Percentiles rank a stretch among this genome's conserved stretches.
Evolutionary conservation across 92 coral and sea anemone species (phyloP).

Genomic region (Nematostella vectensis): DNA sequence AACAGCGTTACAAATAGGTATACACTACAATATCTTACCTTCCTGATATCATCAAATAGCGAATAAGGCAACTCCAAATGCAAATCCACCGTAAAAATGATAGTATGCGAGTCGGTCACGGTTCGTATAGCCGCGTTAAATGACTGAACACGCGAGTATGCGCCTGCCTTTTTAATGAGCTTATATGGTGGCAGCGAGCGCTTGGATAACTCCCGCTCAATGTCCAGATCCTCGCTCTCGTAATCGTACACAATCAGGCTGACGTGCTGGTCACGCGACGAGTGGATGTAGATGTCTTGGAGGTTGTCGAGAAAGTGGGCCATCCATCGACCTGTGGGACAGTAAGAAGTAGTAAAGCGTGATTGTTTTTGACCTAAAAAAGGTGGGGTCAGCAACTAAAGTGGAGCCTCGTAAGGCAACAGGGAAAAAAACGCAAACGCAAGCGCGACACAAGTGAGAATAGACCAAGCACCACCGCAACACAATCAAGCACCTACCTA

Average conservation of each 20-base stretch:
- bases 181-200: slow-evolving; percentile 43
- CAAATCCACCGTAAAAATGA: slow-evolving; percentile 47
- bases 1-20: too few relatives aligned
- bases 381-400: too few relatives aligned
- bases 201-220: slow-evolving; percentile 25
- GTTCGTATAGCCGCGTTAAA: slow-evolving; percentile 43
- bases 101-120: slow-evolving; percentile 49
- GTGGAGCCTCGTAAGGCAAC: too few relatives aligned
- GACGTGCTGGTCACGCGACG: slow-evolving; percentile 17
- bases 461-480: too few relatives aligned
- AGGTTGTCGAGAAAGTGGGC: slow-evolving; percentile 55
- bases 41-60: slow-evolving; percentile 45
- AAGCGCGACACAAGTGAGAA: too few relatives aligned
- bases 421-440: too few relatives aligned
- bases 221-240: slow-evolving; percentile 49
- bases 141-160: slow-evolving; percentile 40
- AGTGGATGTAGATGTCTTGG: slow-evolving; percentile 27
- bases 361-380: too few relatives aligned
- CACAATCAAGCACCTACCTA: too few relatives aligned
- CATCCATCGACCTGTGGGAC: slow-evolving; percentile 57
- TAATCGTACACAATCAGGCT: slow-evolving; percentile 44
- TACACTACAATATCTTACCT: too few relatives aligned
- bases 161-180: slow-evolving; percentile 33
- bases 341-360: too few relatives aligned
- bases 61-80: slow-evolving; percentile 55